Evolutionary conservation across 64 coral and sea anemone genomes (phyloP).

Genomic region (Porites australiensis): DNA sequence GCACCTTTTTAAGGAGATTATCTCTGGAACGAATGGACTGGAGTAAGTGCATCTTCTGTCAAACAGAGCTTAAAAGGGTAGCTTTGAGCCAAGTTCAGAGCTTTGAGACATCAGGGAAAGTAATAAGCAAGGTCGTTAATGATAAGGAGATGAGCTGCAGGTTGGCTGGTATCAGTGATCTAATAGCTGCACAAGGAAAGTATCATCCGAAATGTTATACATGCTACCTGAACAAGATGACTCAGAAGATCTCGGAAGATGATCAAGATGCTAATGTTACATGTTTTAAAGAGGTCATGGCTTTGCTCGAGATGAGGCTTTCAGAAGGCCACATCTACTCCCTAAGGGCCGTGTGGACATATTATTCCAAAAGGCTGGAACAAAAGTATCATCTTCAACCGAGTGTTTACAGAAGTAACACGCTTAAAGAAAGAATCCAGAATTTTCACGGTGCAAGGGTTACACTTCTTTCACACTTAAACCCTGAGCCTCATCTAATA

Average conservation of each 20-base stretch:
- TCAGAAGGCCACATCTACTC: conserved; percentile 48
- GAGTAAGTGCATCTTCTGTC: conserved; percentile 32
- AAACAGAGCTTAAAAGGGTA: not conserved
- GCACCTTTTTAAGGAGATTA: conserved; percentile 31
- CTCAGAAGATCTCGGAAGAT: not conserved
- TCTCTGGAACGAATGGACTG: conserved; percentile 44
- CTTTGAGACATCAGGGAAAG: conserved; percentile 28
- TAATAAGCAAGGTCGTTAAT: conserved; percentile 10
- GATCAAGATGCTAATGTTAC: conserved; percentile 1
- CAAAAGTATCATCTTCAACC: conserved; percentile 40
- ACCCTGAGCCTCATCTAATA: conserved; percentile 50
- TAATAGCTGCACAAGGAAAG: conserved; percentile 40
- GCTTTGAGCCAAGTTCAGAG: conserved; percentile 23
- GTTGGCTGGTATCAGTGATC: conserved; percentile 21
- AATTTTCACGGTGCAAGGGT: conserved; percentile 20
- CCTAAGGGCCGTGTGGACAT: conserved; percentile 62
- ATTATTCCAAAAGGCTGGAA: conserved; percentile 29
- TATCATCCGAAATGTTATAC: conserved; percentile 44
- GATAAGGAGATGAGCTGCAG: conserved; percentile 25
- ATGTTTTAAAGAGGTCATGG: conserved; percentile 47
- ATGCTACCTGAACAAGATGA: not conserved
- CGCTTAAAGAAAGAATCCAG: conserved; percentile 61
- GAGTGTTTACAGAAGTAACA: conserved; percentile 52
- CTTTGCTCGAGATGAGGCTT: conserved; percentile 35
- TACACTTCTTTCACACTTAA: conserved; percentile 49